A percentile compares a stretch with the other conserved stretches of the same genome.
phyloP scores from a whole-genome alignment of 2,797 vertebrate species.

The Oreochromis mossambicus region DNA sequence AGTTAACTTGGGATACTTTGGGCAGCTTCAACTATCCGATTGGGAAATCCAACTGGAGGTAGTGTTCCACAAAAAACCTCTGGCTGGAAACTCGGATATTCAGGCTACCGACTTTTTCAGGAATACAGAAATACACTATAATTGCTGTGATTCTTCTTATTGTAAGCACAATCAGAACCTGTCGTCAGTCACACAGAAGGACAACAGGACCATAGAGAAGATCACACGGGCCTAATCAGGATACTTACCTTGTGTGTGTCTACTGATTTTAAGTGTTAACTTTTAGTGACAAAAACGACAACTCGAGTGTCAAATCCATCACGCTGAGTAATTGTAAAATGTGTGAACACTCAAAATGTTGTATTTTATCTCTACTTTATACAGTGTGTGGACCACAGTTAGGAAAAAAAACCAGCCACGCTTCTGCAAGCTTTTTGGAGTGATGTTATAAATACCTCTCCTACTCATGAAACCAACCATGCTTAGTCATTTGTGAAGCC shows the following conservation, averaged over 20 bases:
- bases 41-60: background rate
- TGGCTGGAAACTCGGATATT: background rate
- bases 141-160: background rate
- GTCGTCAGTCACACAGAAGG: accelerated
- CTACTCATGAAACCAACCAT: background rate
- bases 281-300: background rate
- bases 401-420: background rate
- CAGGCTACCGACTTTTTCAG: background rate
- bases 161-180: background rate
- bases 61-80: background rate
- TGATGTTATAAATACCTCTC: background rate
- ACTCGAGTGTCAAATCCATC: background rate
- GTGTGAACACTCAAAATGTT: background rate
- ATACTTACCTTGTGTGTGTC: background rate
- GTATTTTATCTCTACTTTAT: background rate
- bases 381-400: background rate
- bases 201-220: background rate
- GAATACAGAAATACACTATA: background rate
- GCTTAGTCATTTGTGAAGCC: conserved; percentile 6
- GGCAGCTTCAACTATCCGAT: background rate
- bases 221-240: background rate
- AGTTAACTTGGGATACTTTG: background rate
- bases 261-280: background rate
- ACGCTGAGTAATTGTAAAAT: background rate
- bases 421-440: background rate